Base-by-base conservation (phyloP, 2,113 vertebrate genomes). In the Aphelocoma coerulescens region DNA sequence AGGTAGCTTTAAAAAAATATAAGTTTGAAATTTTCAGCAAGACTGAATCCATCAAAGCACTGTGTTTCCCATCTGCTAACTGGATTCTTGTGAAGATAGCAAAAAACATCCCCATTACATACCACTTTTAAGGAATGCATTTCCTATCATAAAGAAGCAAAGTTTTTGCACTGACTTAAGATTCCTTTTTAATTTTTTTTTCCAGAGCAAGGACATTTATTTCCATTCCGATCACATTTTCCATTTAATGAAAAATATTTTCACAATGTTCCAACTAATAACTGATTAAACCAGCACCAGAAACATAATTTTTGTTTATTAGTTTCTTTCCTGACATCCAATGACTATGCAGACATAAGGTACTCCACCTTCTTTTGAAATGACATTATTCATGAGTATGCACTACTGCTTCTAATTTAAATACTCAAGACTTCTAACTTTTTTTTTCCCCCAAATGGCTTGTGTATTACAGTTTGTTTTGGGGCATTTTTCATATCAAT, bases 401-500 rank as follows among this genome's bases (percentile, higher is more conserved):
- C 3, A 7, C 28, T 89, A 76, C 62, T 69, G 16, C 20, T 81
- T 92, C 37, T 39, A 65, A 81, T 91, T 89, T 91, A 88, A 91
- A 61, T 77, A 82, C 46, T 51, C 67, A 63, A 52, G 59, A 66
- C 13, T 89, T 74, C 5, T 52, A 85, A 48, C 2, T 71, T 85
- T 91, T 63, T 84, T 87, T 88, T 78, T 67, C 22, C 5, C 13
- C 39, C 71, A 78, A 92, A 94, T 69, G 43, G 7, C 23, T 91
- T 95, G 49, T 76, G 28, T 75, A 82, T 86, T 89, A 79, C 48
- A 72, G 18, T 76, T 92, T 93, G 75, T 78, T 93, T 91, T 72
- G 54, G 39, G 85, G 37, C 54, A 81, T 90, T 97, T 96, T 96
- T 90, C 52, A 19, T 83, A 87, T 69, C 68, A 93, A 65, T 68